Evolutionary conservation across 2,797 vertebrate species (phyloP).

Genomic region (Chelmon rostratus): DNA sequence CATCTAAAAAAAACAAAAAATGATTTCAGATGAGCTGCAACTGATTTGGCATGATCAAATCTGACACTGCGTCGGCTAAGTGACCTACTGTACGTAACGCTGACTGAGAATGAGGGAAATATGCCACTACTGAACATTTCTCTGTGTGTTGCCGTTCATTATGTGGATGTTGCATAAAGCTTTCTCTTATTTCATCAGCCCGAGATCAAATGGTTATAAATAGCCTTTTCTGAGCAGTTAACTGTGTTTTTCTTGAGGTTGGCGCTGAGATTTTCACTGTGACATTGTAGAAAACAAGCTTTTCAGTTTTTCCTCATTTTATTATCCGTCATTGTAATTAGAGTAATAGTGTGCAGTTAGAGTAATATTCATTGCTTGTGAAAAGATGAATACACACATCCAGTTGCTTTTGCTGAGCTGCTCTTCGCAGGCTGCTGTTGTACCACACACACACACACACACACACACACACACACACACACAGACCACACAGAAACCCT

Average conservation of each 20-base stretch:
- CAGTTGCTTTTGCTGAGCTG: constrained; percentile 14
- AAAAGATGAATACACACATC: constrained; percentile 19
- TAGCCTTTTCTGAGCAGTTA: background rate
- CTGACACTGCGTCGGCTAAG: background rate
- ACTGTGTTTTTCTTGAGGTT: constrained; percentile 1
- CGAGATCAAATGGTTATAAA: background rate
- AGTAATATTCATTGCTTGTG: background rate
- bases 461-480: constrained; percentile 9
- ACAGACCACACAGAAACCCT: background rate
- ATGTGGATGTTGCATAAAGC: background rate
- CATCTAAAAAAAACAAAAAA: background rate
- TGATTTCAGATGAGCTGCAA: constrained; percentile 10
- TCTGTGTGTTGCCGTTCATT: background rate
- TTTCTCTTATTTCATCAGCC: background rate
- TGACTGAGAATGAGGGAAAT: background rate
- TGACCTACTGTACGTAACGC: background rate
- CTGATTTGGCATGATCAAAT: background rate
- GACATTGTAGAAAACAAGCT: background rate
- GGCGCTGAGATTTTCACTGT: background rate
- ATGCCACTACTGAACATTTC: background rate
- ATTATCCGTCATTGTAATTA: background rate
- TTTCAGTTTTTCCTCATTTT: constrained; percentile 16
- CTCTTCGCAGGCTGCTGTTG: constrained; percentile 9
- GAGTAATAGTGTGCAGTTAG: constrained; percentile 4
- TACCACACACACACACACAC: constrained; percentile 15